A percentile compares a stretch with the other conserved stretches of the same genome.
Evolutionary conservation across 2,888 invertebrate species (phyloP).

Genomic region (Ennomos quercinarius): DNA sequence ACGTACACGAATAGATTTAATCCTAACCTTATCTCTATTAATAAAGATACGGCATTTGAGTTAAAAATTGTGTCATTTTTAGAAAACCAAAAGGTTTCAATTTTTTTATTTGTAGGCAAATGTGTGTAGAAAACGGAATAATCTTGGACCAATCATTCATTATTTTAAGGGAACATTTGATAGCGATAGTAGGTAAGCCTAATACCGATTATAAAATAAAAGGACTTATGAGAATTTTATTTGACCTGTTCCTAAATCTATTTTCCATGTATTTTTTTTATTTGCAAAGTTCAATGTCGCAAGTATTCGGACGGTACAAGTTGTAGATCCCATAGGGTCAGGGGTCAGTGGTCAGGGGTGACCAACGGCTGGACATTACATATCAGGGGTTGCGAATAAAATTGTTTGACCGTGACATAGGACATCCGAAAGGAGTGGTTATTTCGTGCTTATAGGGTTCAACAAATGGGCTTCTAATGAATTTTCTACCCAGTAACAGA

Average conservation of each 20-base stretch:
- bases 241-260: constrained; percentile 11
- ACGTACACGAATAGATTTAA: no score
- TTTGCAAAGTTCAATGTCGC: constrained; percentile 67
- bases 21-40: no score
- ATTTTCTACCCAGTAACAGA: no score
- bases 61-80: no score
- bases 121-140: no score
- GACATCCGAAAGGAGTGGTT: constrained; percentile 14
- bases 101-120: no score
- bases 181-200: no score
- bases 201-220: neutral
- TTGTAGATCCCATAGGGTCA: constrained; percentile 74
- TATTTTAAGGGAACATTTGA: no score
- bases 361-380: constrained; percentile 65
- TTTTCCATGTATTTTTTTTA: constrained; percentile 34
- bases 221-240: neutral
- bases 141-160: no score
- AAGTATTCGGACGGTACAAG: constrained; percentile 51
- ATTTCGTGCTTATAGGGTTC: neutral
- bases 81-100: no score
- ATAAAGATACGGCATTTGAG: no score
- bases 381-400: constrained; percentile 73
- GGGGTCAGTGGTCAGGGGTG: constrained; percentile 76
- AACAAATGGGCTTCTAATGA: no score
- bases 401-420: constrained; percentile 54